phyloP scores from a whole-genome alignment of 1,140 invertebrate genomes.

The Dryas iulia region DNA sequence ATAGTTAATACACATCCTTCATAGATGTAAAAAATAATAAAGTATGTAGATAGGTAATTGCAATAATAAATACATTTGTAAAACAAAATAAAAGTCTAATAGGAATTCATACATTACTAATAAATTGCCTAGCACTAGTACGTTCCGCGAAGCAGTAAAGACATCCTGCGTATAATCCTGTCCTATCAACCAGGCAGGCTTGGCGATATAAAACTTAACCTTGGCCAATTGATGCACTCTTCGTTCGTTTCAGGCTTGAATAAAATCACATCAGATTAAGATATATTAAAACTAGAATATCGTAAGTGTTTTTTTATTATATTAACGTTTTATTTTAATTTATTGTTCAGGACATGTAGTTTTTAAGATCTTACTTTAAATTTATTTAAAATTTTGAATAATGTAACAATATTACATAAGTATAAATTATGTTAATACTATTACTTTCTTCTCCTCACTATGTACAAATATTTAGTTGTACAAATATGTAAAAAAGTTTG shows the following conservation, averaged over 20 bases:
- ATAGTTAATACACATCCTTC: too few species aligned
- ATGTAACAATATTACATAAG: too few species aligned
- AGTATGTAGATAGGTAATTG: too few species aligned
- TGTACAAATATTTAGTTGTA: too few species aligned
- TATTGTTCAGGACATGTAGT: too few species aligned
- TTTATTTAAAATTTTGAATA: too few species aligned
- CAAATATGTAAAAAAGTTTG: too few species aligned
- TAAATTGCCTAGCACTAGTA: conserved; percentile 17
- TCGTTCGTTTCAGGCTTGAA: not conserved
- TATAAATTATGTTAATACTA: too few species aligned
- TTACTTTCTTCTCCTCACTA: too few species aligned
- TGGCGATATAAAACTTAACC: conserved; percentile 16
- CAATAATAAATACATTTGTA: not conserved
- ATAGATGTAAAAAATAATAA: too few species aligned
- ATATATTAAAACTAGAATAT: not conserved
- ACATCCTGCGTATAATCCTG: conserved; percentile 25
- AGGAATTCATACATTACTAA: conserved; percentile 10
- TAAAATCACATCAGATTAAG: not conserved
- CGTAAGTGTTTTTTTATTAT: not conserved
- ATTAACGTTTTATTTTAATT: too few species aligned
- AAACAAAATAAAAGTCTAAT: conserved; percentile 4
- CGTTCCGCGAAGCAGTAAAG: conserved; percentile 28
- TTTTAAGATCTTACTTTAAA: too few species aligned
- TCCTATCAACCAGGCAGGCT: conserved; percentile 18
- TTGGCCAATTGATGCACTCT: conserved; percentile 10